Percentiles rank a stretch among this genome's conserved stretches.
phyloP scores from a whole-genome alignment of 2,888 invertebrate species.

The Polymixis flavicincta region DNA sequence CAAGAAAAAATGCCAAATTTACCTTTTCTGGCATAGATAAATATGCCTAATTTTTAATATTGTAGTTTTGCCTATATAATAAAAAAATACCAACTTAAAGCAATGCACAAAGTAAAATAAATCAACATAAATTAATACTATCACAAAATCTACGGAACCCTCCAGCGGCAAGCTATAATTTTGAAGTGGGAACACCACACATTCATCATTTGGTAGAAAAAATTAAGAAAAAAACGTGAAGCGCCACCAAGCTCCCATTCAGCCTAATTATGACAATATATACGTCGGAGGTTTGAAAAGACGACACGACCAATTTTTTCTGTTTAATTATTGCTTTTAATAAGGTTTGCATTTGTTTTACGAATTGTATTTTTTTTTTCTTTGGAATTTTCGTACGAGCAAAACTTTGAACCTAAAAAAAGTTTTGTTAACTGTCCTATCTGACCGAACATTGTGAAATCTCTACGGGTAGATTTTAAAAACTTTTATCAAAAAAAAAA shows the following conservation, averaged over 20 bases:
- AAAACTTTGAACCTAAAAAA: neutral
- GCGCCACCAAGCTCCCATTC: slow-evolving; percentile 77
- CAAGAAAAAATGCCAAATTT: too few relatives aligned
- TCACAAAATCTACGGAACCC: slow-evolving; percentile 44
- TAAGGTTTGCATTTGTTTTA: slow-evolving; percentile 63
- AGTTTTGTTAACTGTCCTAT: neutral
- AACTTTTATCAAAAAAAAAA: too few relatives aligned
- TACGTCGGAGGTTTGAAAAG: slow-evolving; percentile 83
- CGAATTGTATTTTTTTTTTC: slow-evolving; percentile 10
- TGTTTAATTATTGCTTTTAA: slow-evolving; percentile 82
- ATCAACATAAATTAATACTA: neutral
- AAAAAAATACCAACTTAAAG: neutral
- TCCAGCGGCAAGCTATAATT: slow-evolving; percentile 2
- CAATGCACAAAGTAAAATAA: neutral
- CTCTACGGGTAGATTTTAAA: neutral
- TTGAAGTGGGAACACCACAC: slow-evolving; percentile 64
- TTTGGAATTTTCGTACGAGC: neutral
- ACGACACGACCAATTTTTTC: slow-evolving; percentile 71
- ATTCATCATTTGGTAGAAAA: slow-evolving; percentile 72
- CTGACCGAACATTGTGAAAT: neutral
- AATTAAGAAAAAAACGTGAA: slow-evolving; percentile 74
- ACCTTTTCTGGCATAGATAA: too few relatives aligned
- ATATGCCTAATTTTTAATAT: too few relatives aligned
- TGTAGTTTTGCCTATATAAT: neutral
- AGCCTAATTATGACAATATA: slow-evolving; percentile 89